Percentiles rank a stretch among this genome's conserved stretches.
Conservation (phyloP, 2,113 vertebrate species). For the Poeciliopsis retropinna region DNA sequence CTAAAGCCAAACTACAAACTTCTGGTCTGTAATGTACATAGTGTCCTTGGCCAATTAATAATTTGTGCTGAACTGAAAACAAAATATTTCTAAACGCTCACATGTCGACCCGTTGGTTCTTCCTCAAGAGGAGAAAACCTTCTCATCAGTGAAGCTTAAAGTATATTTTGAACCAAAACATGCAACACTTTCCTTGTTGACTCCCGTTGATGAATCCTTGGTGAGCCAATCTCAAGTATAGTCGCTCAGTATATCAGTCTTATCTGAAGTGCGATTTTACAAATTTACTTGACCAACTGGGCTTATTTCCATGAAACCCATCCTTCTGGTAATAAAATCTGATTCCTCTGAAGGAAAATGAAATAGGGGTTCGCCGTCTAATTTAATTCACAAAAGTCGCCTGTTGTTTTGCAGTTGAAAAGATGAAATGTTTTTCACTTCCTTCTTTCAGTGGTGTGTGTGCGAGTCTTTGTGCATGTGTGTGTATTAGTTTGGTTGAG, state of each 20-base stretch:
- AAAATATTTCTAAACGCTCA: no score
- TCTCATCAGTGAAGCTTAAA: not conserved
- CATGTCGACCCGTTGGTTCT: not conserved
- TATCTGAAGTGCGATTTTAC: not conserved
- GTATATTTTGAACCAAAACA: not conserved
- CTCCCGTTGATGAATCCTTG: not conserved
- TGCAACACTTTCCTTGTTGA: not conserved
- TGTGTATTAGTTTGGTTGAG: conserved; percentile 35
- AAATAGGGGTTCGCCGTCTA: not conserved
- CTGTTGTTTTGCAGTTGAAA: conserved; percentile 22
- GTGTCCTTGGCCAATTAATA: not conserved
- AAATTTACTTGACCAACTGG: not conserved
- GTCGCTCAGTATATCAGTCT: not conserved
- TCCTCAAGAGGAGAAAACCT: not conserved
- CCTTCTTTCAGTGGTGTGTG: conserved; percentile 23
- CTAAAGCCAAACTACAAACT: no score
- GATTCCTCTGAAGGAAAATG: not conserved
- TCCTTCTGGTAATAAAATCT: not conserved
- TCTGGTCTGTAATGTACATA: not conserved
- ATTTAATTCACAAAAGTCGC: not conserved
- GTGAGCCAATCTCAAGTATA: not conserved
- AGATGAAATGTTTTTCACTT: conserved; percentile 10
- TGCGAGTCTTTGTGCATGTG: conserved; percentile 5
- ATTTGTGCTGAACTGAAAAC: no score
- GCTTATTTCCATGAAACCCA: not conserved